Evolutionary conservation across 37 sponge, comb jelly and placozoan species (phyloP), one percentile per base, ranked within the genome.

Genomic region (Petrosia ficiformis): DNA sequence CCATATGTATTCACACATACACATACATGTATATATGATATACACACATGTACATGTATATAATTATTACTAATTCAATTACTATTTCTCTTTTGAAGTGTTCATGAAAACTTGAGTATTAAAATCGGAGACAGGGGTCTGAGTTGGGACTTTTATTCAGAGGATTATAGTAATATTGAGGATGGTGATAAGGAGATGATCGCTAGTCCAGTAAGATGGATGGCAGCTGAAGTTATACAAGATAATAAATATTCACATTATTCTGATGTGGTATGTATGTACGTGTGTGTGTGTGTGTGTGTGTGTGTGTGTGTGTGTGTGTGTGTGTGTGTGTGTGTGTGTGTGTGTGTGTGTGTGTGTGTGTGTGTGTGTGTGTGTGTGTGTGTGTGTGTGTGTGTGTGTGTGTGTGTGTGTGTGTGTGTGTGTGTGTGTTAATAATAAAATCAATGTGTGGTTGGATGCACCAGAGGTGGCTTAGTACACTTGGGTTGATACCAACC

Each of bases 111-210:
- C 48, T 74, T 93, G 2, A 87, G 82, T 1, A 72, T 93, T 34
- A 66, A 77, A 35, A 82, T 93, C 3, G 88, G 87, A 37, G 94
- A 93, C 61, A 34, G 83, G 19, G 94, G 87, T 1, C 67, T 93
- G 38, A 77, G 87, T 44, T 87, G 90, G 87, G 94, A 93, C 77
- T 79, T 93, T 44, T 85, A 71, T 71, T 83, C 94, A 22, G 87
- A 89, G 54, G 94, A 93, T 28, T 93, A 93, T 58, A 39, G 65
- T 31, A 70, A 70, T 24, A 67, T 80, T 63, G 39, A 68, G 39
- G 3, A 33, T 28, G n/a, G n/a, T n/a, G 42, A 30, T 40, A 42
- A 78, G 1, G 80, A 80, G 57, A 83, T 80, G 28, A 90, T 82
- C 42, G 82, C 78, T 77, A 43, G 77, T 68, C 82, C 94, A 28